These are phyloP conservation scores for Terebella lapidaria DNA, from an alignment of 2,888 invertebrate genomes.

Conservation along the genomic window DNA sequence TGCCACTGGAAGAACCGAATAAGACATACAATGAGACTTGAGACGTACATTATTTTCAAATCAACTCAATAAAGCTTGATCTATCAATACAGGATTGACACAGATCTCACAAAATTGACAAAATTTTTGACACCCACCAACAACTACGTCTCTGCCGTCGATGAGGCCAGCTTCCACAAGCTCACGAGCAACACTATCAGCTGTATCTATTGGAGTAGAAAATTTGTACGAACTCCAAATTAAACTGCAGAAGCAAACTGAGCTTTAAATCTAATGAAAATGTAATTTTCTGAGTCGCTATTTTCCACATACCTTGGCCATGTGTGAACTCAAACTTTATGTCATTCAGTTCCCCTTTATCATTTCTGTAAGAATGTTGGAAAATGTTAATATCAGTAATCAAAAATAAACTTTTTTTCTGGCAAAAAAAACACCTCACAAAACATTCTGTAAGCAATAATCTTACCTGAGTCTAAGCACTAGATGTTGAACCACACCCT, in stretches of 20 bases:
- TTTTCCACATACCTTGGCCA: constrained; percentile 62
- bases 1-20: constrained; percentile 63
- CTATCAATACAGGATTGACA: no score
- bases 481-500: not conserved
- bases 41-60: not conserved
- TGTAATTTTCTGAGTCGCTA: not conserved
- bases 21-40: not conserved
- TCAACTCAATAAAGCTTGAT: no score
- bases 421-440: not conserved
- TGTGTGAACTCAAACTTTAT: constrained; percentile 94
- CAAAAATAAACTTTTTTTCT: not conserved
- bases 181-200: constrained; percentile 90
- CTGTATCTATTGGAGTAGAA: constrained; percentile 51
- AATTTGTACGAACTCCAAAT: not conserved
- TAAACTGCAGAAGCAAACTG: not conserved
- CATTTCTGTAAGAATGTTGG: constrained; percentile 64
- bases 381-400: not conserved
- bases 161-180: constrained; percentile 92
- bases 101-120: no score
- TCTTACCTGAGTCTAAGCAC: not conserved
- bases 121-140: constrained; percentile 57
- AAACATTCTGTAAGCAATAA: not conserved
- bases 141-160: constrained; percentile 81
- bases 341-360: constrained; percentile 86
- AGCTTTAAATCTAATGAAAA: not conserved